These are phyloP conservation scores for Sceliomorpha sp. DNA, from an alignment of 2,888 invertebrate species.

Conservation along the genomic window DNA sequence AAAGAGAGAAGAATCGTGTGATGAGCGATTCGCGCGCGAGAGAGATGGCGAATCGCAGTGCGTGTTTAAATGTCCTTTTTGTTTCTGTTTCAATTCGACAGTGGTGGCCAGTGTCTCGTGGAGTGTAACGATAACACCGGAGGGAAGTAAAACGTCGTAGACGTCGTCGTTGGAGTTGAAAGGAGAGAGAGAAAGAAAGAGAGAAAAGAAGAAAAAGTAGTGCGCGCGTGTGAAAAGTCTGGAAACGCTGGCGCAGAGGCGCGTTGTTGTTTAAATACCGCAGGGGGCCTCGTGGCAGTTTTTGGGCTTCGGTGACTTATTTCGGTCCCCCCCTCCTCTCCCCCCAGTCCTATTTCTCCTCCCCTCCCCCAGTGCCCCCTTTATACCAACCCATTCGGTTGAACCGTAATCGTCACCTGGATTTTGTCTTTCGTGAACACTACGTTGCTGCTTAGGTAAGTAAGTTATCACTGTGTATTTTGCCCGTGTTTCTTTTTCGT, in stretches of 20 bases:
- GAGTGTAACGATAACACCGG: constrained; percentile 46
- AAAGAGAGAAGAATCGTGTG: constrained; percentile 1
- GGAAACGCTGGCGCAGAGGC: too few relatives aligned
- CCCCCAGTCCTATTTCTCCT: too few relatives aligned
- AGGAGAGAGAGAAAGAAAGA: constrained; percentile 5
- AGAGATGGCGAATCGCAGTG: too few relatives aligned
- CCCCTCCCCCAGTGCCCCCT: too few relatives aligned
- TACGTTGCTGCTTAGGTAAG: constrained; percentile 37
- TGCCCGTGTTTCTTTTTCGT: constrained; percentile 4
- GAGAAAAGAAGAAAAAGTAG: not conserved
- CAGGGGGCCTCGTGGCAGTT: constrained; percentile 26
- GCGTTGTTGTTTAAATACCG: too few relatives aligned
- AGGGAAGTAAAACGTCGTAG: too few relatives aligned
- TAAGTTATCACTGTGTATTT: constrained; percentile 6
- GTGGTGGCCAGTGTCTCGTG: constrained; percentile 50
- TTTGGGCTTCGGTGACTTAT: constrained; percentile 36
- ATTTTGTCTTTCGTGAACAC: constrained; percentile 30
- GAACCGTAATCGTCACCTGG: constrained; percentile 19
- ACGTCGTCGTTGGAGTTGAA: constrained; percentile 30
- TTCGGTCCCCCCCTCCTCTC: too few relatives aligned
- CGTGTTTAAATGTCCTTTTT: constrained; percentile 35
- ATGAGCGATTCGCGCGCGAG: too few relatives aligned
- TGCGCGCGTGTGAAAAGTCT: constrained; percentile 26
- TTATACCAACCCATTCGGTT: constrained; percentile 5
- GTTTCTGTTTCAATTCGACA: constrained; percentile 40